These are phyloP conservation scores for Agrotis exclamationis DNA, from an alignment of 2,888 invertebrate species.

Conservation along the genomic window DNA sequence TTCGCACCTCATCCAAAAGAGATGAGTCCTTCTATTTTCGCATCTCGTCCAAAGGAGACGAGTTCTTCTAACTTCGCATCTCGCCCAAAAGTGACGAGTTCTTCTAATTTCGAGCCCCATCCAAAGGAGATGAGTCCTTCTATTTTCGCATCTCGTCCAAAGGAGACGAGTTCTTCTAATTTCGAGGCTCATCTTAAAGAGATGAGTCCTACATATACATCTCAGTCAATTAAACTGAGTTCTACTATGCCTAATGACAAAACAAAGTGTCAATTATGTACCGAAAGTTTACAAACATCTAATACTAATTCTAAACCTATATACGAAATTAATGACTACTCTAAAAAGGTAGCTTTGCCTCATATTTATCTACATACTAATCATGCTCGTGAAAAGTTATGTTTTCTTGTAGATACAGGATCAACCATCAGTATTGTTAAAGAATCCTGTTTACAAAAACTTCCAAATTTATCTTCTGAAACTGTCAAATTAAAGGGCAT, in stretches of 20 bases:
- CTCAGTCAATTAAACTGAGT: not conserved
- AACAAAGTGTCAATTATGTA: not conserved
- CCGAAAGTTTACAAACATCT: too few relatives aligned
- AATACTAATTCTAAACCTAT: too few relatives aligned
- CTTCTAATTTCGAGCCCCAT: not conserved
- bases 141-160: constrained; percentile 2
- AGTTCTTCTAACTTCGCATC: not conserved
- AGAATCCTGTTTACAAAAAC: too few relatives aligned
- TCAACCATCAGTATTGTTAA: too few relatives aligned
- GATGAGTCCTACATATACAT: not conserved
- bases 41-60: too few relatives aligned
- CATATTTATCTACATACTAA: too few relatives aligned
- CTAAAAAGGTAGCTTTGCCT: too few relatives aligned
- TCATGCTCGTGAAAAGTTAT: too few relatives aligned
- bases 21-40: not conserved
- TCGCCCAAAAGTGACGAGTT: not conserved
- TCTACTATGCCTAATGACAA: not conserved
- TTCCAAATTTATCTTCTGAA: too few relatives aligned
- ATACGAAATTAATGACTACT: too few relatives aligned
- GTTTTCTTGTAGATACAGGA: too few relatives aligned
- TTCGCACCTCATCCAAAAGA: not conserved
- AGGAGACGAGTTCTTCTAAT: not conserved
- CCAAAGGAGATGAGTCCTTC: constrained; percentile 1
- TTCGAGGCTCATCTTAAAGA: not conserved
- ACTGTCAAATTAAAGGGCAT: too few relatives aligned